Evolutionary conservation across 2,888 invertebrate species (phyloP).

Genomic region (Xestia rhomboidea): DNA sequence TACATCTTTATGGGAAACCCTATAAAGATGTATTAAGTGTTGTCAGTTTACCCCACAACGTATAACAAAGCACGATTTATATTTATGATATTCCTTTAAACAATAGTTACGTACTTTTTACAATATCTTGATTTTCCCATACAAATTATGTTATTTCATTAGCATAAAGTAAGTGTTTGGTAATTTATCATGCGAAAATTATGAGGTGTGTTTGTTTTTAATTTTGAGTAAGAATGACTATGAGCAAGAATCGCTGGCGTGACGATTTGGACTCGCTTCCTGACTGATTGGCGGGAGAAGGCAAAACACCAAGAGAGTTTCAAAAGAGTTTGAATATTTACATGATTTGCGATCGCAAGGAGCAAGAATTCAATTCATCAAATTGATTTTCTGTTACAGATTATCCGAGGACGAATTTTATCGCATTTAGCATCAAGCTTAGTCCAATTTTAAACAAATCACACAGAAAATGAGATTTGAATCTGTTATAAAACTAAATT

Average conservation of each 20-base stretch:
- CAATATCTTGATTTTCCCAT: constrained; percentile 37
- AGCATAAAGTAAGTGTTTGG: constrained; percentile 10
- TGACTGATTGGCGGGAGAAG: too few relatives aligned
- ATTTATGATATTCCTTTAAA: constrained; percentile 20
- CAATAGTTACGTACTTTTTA: constrained; percentile 30
- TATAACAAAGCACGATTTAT: constrained; percentile 25
- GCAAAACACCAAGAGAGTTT: too few relatives aligned
- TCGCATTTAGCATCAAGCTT: not conserved
- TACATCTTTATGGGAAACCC: not conserved
- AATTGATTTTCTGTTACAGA: not conserved
- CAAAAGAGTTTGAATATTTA: too few relatives aligned
- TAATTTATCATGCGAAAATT: not conserved
- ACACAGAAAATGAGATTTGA: not conserved
- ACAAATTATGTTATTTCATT: constrained; percentile 30
- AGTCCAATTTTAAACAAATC: not conserved
- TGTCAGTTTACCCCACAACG: constrained; percentile 6
- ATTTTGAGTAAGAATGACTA: not conserved
- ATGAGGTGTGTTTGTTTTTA: not conserved
- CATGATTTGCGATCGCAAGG: not conserved
- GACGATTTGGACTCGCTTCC: too few relatives aligned
- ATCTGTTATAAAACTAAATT: too few relatives aligned
- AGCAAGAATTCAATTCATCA: not conserved
- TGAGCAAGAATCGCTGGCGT: too few relatives aligned
- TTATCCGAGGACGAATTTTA: not conserved
- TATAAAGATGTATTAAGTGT: not conserved